These are phyloP conservation scores for Drosophila antonietae DNA, from an alignment of 2,888 invertebrate genomes.

Conservation along the genomic window DNA sequence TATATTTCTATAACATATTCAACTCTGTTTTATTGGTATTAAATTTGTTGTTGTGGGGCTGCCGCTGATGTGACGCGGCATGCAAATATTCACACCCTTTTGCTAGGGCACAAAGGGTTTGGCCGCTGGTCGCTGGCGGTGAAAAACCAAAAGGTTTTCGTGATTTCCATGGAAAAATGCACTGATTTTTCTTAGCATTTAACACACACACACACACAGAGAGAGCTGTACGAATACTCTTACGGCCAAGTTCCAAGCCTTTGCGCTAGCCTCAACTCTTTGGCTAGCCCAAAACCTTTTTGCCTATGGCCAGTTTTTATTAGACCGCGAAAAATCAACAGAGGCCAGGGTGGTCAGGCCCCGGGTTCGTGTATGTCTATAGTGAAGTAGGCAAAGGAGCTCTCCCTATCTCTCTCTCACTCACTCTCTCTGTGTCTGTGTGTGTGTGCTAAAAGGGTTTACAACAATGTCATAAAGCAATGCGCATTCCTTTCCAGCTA, in stretches of 20 bases:
- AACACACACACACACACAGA: conserved; percentile 24
- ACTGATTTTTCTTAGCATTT: conserved; percentile 60
- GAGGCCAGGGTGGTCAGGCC: conserved; percentile 69
- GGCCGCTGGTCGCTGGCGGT: conserved; percentile 32
- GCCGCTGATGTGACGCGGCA: conserved; percentile 8
- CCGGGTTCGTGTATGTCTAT: background rate
- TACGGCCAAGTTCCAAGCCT: conserved; percentile 24
- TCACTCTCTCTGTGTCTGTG: conserved; percentile 7
- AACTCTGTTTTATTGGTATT: too few species aligned
- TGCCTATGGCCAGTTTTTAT: conserved; percentile 61
- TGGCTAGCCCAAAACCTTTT: conserved; percentile 47
- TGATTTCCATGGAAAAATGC: conserved; percentile 71
- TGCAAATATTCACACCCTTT: conserved; percentile 74
- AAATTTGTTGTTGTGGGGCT: too few species aligned
- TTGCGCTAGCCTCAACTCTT: conserved; percentile 62
- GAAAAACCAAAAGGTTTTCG: conserved; percentile 56
- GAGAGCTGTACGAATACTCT: background rate
- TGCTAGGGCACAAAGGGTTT: conserved; percentile 31
- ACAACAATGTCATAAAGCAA: conserved; percentile 73
- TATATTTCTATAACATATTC: background rate
- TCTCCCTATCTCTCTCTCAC: background rate
- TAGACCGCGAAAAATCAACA: conserved; percentile 78
- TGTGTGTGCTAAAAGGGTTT: conserved; percentile 71
- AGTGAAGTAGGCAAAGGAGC: conserved; percentile 32
- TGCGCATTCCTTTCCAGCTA: conserved; percentile 58